phyloP scores from a whole-genome alignment of 2,113 vertebrate genomes.

The Campylomormyrus numenius region DNA sequence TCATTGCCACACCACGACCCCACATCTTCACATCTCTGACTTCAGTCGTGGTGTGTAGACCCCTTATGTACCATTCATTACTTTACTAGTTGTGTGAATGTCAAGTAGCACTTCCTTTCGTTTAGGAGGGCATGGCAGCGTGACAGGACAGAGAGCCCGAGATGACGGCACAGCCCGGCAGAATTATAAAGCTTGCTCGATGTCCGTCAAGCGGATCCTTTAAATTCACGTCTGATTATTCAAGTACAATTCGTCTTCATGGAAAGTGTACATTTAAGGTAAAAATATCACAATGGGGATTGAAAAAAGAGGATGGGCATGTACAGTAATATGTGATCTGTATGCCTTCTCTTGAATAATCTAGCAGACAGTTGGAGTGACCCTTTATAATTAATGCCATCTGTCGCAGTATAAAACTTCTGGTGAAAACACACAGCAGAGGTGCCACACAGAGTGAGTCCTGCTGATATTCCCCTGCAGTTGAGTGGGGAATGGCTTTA shows the following conservation, averaged over 20 bases:
- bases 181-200: neutral
- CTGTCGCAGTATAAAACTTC: conserved; percentile 14
- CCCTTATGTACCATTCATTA: conserved; percentile 3
- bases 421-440: neutral
- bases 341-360: conserved; percentile 21
- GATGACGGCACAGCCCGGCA: neutral
- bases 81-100: conserved; percentile 1
- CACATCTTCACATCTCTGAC: neutral
- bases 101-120: neutral
- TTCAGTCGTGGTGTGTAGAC: neutral
- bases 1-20: neutral
- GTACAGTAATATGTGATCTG: neutral
- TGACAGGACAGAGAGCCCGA: neutral
- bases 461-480: neutral
- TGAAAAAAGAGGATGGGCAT: neutral
- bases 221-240: neutral
- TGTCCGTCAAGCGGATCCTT: neutral
- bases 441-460: neutral
- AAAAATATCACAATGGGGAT: neutral
- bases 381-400: conserved; percentile 31
- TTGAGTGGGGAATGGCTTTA: neutral
- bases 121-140: neutral
- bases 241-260: neutral
- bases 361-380: conserved; percentile 27
- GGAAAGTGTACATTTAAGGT: neutral